Conservation (phyloP, 2,797 vertebrate genomes). For the Girardinus metallicus region DNA sequence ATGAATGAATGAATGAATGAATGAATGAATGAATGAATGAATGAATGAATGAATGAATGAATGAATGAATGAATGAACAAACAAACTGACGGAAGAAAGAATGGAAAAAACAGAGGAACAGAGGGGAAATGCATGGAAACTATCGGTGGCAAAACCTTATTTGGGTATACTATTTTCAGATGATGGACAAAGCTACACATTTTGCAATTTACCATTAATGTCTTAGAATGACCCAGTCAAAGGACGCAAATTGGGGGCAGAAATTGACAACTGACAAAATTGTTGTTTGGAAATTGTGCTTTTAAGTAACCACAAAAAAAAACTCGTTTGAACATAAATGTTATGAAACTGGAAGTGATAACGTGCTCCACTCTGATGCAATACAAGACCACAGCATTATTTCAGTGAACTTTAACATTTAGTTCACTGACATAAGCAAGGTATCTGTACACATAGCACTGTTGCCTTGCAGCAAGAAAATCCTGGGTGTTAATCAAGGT, state of each 20-base stretch:
- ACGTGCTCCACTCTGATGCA: not conserved
- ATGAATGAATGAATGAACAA: not conserved
- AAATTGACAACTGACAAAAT: not conserved
- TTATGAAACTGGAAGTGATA: not conserved
- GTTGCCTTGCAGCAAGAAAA: not conserved
- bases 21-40: too few relatives aligned
- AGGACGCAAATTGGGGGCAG: not conserved
- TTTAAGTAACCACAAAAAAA: not conserved
- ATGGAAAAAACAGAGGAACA: not conserved
- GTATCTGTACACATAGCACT: not conserved
- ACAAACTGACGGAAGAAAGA: constrained; percentile 11
- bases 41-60: too few relatives aligned
- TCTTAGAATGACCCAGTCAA: not conserved
- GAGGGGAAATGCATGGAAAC: not conserved
- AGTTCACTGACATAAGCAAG: not conserved
- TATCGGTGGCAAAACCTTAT: not conserved
- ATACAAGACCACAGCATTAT: not conserved
- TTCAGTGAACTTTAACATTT: not conserved
- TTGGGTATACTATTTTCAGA: not conserved
- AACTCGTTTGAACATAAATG: not conserved
- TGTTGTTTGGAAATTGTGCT: not conserved
- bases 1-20: too few relatives aligned
- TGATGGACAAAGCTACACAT: not conserved
- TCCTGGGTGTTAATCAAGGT: not conserved
- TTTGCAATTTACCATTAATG: not conserved